phyloP scores from a whole-genome alignment of 2,797 vertebrate genomes.

The Halcyon leucocephala region DNA sequence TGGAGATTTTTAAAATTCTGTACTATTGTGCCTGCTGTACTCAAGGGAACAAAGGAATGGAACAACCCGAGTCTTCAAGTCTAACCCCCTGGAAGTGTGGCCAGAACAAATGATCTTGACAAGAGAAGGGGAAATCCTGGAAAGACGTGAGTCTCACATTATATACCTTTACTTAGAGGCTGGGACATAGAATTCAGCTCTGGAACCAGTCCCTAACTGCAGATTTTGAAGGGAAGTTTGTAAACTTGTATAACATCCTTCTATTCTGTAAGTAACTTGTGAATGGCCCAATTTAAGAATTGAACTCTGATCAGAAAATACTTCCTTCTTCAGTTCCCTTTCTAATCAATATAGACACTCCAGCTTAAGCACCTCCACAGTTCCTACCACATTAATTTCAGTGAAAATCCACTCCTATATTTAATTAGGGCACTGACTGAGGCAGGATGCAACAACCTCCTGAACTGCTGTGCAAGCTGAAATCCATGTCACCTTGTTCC shows the following conservation, averaged over 20 bases:
- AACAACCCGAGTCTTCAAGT: background rate
- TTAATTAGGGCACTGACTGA: slow-evolving; percentile 23
- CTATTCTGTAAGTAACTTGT: background rate
- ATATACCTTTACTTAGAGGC: background rate
- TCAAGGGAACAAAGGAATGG: background rate
- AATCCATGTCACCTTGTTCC: background rate
- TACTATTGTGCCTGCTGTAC: background rate
- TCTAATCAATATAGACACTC: background rate
- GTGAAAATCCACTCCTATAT: slow-evolving; percentile 27
- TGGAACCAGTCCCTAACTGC: background rate
- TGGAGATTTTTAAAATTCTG: background rate
- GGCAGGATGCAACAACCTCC: background rate
- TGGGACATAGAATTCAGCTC: background rate
- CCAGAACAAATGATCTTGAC: background rate
- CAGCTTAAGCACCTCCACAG: background rate
- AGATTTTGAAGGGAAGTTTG: background rate
- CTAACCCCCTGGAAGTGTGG: fast-evolving
- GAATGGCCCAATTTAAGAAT: background rate
- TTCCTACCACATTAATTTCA: slow-evolving; percentile 6
- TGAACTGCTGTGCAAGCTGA: background rate
- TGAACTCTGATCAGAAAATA: background rate
- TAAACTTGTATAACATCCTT: background rate
- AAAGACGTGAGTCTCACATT: background rate
- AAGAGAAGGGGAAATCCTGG: background rate
- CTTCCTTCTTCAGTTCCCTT: background rate